Base-by-base conservation (phyloP, 2,797 vertebrate species). In the Thunnus albacares region DNA sequence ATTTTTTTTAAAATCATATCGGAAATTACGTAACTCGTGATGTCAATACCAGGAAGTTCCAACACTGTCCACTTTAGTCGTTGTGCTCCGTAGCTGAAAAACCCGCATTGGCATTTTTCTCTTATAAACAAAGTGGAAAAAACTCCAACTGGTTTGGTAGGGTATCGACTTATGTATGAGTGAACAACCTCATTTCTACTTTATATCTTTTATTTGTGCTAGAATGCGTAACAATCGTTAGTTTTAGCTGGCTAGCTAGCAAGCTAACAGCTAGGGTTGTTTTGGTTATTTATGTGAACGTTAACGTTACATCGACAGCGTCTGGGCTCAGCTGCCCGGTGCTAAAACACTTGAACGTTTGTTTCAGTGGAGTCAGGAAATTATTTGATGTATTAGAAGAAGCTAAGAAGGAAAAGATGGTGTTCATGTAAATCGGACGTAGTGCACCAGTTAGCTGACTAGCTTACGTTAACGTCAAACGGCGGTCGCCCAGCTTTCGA, bases 211-310 rank as follows among this genome's bases (percentile, higher is more conserved):
- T 30, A 7, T 60, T 45, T 61, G 4, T 24, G 22, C 38, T 9
- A 55, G 1, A 70, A 79, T 83, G 67, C 35, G 17, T 14, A 3
- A 4, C 22, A 59, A 0, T 55, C 49, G 45, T 78, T 63, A 38
- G 2, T 76, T 72, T 70, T 82, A 78, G 73, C 79, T 78, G 53
- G 51, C 74, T 75, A 82, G 90, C 89, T 85, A 82, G 68, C 64
- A 18, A 83, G 87, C 87, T 90, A 91, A 66, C 57, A 65, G 80
- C 82, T 63, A 20, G 24, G 67, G 77, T 84, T 91, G 86, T 90
- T 93, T 90, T 85, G 85, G 79, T 87, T 69, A 14, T 80, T 79
- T 18, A 15, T 20, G 77, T 68, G 28, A 81, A 76, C 28, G 2
- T 47, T 55, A 24, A 62, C 33, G 5, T 57, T 59, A 41, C 13